Percentiles rank a stretch among this genome's conserved stretches.
Conservation (phyloP, 1,140 invertebrate species). For the Euschistus heros region DNA sequence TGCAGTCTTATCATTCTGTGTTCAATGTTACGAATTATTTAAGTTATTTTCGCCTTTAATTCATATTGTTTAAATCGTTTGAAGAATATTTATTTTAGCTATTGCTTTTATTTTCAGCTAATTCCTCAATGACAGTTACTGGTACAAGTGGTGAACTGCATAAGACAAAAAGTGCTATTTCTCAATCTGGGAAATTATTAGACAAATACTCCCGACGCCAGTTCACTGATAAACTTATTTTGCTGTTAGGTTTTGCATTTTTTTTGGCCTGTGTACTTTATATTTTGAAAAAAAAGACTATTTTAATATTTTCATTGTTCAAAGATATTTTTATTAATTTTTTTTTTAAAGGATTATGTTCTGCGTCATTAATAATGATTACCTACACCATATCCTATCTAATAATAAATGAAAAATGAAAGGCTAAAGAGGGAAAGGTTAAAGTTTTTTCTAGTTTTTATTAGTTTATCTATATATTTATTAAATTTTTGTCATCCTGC, state of each 20-base stretch:
- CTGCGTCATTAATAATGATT: no score
- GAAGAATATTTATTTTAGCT: neutral
- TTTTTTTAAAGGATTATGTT: no score
- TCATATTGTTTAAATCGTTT: neutral
- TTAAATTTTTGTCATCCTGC: no score
- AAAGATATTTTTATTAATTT: neutral
- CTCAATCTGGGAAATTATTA: conserved; percentile 77
- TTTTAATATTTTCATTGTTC: conserved; percentile 44
- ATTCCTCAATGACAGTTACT: conserved; percentile 39
- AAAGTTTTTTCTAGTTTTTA: no score
- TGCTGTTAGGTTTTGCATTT: conserved; percentile 82
- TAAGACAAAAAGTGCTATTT: conserved; percentile 72
- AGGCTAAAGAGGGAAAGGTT: no score
- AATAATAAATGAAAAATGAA: no score
- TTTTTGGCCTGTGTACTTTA: conserved; percentile 86
- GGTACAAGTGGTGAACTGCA: conserved; percentile 75
- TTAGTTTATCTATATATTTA: no score
- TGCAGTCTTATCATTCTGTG: no score
- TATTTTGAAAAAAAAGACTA: conserved; percentile 78
- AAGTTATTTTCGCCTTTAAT: neutral
- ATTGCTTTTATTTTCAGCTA: conserved; percentile 36
- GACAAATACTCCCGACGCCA: conserved; percentile 89
- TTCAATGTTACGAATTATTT: neutral
- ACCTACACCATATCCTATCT: no score
- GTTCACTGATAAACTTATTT: conserved; percentile 86